Percentiles rank a stretch among this genome's conserved stretches.
These are phyloP conservation scores for Limnephilus auricula DNA, from an alignment of 2,888 invertebrate genomes.

Conservation along the genomic window DNA sequence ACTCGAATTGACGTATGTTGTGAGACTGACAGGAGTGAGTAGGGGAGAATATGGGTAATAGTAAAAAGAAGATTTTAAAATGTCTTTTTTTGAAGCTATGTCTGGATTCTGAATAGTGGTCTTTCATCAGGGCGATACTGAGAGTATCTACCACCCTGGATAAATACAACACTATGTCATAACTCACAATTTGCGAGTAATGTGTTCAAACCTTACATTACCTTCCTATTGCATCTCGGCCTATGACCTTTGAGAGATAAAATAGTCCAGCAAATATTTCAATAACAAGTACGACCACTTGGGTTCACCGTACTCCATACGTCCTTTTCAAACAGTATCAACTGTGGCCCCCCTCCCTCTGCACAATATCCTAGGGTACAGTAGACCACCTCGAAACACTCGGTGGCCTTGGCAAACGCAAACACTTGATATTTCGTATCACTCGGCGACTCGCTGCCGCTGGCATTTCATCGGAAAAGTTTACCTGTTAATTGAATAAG, in stretches of 20 bases:
- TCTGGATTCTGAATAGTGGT: no score
- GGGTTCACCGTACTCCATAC: slow-evolving; percentile 42
- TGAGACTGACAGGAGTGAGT: background rate
- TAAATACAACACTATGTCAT: no score
- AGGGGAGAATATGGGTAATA: background rate
- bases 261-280: background rate
- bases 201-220: background rate
- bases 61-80: background rate
- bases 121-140: background rate
- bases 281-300: slow-evolving; percentile 29
- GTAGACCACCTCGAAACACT: slow-evolving; percentile 59
- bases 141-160: background rate
- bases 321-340: background rate
- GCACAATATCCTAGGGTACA: slow-evolving; percentile 41
- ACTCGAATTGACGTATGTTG: no score
- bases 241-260: background rate
- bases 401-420: slow-evolving; percentile 52
- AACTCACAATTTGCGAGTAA: background rate
- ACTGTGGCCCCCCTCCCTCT: background rate
- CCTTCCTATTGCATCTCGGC: background rate
- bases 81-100: background rate
- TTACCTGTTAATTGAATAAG: slow-evolving; percentile 8
- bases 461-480: background rate
- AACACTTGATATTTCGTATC: slow-evolving; percentile 39
- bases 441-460: background rate